phyloP scores from a whole-genome alignment of 2,888 invertebrate genomes.

The Philonicus albiceps region DNA sequence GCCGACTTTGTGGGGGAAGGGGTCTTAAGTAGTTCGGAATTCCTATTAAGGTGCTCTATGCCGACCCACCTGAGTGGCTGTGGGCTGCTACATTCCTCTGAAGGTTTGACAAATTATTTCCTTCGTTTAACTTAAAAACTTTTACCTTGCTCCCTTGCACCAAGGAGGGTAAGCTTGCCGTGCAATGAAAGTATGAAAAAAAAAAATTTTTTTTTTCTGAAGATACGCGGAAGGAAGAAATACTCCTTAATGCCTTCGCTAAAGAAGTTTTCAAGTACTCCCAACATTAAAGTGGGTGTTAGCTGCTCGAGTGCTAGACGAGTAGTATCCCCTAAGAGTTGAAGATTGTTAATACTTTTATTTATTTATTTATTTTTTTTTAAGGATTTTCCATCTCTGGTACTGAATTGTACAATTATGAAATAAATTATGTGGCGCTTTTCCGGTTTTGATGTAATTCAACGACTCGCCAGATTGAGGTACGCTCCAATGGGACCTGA shows the following conservation, averaged over 20 bases:
- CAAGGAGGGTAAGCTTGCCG: background rate
- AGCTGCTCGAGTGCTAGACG: background rate
- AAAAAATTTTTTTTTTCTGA: background rate
- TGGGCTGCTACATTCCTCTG: background rate
- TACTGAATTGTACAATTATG: background rate
- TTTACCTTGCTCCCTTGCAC: background rate
- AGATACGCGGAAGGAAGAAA: background rate
- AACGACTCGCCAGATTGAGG: background rate
- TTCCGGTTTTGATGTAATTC: background rate
- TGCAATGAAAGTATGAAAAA: background rate
- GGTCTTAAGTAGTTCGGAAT: conserved; percentile 24
- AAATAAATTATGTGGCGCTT: background rate
- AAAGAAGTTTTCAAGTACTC: background rate
- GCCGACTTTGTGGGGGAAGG: no score
- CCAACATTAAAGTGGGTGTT: background rate
- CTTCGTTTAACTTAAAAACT: conserved; percentile 36
- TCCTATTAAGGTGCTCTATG: background rate
- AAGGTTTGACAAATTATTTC: conserved; percentile 35
- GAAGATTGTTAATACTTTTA: background rate
- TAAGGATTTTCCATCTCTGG: background rate
- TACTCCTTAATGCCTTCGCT: background rate
- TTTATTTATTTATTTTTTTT: no score
- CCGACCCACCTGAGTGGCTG: background rate
- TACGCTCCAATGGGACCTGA: background rate
- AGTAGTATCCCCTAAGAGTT: background rate